Conservation (phyloP, 2,113 vertebrate species). For the Indicator indicator region DNA sequence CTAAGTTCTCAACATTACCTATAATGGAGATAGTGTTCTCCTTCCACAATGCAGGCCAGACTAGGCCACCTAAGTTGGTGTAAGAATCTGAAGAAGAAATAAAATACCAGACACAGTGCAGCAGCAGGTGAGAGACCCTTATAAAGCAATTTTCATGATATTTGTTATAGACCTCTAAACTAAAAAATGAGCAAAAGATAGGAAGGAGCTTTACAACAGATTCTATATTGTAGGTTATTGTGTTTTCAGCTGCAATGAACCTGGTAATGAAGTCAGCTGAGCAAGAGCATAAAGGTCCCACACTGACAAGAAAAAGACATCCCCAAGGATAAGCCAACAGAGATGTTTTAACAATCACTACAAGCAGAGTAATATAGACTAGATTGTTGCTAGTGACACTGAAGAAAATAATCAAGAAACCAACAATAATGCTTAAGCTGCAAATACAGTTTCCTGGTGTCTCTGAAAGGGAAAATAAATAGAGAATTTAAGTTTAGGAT, state of each 20-base stretch:
- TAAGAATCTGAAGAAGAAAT: conserved; percentile 29
- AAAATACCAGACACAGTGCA: conserved; percentile 32
- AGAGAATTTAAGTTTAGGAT: conserved; percentile 43
- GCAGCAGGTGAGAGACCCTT: conserved; percentile 43
- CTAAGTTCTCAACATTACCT: conserved; percentile 18
- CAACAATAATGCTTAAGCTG: conserved; percentile 52
- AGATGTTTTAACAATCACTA: conserved; percentile 35
- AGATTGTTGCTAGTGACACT: conserved; percentile 34
- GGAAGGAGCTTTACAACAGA: conserved; percentile 36
- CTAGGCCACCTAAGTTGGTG: conserved; percentile 19
- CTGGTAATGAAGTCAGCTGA: conserved; percentile 67
- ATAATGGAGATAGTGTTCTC: conserved; percentile 6
- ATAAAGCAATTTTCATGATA: conserved; percentile 57
- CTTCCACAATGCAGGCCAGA: conserved; percentile 15
- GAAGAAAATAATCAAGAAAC: conserved; percentile 48
- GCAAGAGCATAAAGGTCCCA: conserved; percentile 63
- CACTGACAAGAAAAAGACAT: conserved; percentile 60
- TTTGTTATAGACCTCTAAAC: conserved; percentile 55
- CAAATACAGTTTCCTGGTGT: conserved; percentile 41
- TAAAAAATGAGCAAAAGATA: conserved; percentile 37
- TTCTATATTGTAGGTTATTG: conserved; percentile 55
- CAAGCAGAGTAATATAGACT: conserved; percentile 28
- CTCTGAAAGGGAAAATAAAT: conserved; percentile 57
- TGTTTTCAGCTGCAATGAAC: conserved; percentile 64
- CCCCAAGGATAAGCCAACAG: conserved; percentile 29